Conservation (phyloP, 2,888 invertebrate species). For the Heliconius erato region DNA sequence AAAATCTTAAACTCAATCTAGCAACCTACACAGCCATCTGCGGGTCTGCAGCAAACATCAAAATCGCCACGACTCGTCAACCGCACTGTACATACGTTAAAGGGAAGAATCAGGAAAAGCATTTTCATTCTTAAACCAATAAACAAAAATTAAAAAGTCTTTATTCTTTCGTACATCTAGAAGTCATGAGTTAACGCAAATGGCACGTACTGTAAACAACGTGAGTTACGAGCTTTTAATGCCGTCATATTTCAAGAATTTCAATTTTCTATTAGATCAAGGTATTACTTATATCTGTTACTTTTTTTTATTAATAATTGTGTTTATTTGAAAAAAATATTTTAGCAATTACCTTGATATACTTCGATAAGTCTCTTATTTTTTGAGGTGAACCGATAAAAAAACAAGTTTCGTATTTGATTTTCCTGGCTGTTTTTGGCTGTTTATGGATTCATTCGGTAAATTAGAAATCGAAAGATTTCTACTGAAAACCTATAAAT, state of each 20-base stretch:
- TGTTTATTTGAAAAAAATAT: not conserved
- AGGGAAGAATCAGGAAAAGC: not conserved
- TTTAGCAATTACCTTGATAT: not conserved
- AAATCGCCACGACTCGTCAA: not conserved
- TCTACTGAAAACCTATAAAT: not conserved
- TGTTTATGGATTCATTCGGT: not conserved
- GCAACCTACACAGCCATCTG: no score
- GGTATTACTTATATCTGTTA: not conserved
- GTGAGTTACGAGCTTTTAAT: slow-evolving; percentile 35
- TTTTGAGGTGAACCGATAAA: not conserved
- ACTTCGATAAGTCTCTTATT: not conserved
- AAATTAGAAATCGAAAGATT: not conserved
- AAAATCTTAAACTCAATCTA: no score
- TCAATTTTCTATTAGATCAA: not conserved
- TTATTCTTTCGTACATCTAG: not conserved
- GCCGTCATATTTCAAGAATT: slow-evolving; percentile 1
- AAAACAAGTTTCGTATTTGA: no score
- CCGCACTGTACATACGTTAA: not conserved
- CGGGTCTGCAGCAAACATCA: not conserved
- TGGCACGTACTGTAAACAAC: slow-evolving; percentile 34
- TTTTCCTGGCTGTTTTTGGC: not conserved
- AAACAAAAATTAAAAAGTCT: not conserved
- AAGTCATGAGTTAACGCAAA: slow-evolving; percentile 23
- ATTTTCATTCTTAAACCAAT: not conserved
- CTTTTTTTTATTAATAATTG: not conserved